Evolutionary conservation across 2,888 invertebrate species (phyloP), one percentile per base, ranked within the genome.

Genomic region (Caenorhabditis japonica): DNA sequence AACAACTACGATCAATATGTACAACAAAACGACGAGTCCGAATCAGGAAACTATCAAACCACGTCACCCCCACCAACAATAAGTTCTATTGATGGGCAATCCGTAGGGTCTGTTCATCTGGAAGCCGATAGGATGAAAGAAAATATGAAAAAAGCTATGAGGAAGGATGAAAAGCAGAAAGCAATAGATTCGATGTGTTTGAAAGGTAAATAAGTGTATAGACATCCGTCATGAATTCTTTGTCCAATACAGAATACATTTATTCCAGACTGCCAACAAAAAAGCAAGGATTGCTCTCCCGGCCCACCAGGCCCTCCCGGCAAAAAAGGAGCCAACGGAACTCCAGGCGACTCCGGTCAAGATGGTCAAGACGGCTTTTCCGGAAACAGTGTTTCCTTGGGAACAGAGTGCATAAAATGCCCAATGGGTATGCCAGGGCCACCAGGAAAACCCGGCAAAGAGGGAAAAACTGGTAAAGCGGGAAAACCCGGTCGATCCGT

Each of bases 301-400:
- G 75, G 75, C 4, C 71, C 76, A 3, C 53, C 58, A 3, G 71
- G 75, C 1, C 49, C 46, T 1, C 44, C 60, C 2, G 70, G 70
- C 1, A 36, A 33, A 21, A n/a, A 43, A 7, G 69, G 71, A 19
- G 36, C 13, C 8, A 25, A 21, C 17, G 76, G 76, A n/a, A 10
- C 27, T 10, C 55, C 43, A 1, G 68, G 68, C 2, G 47, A 38
- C 13, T 38, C 46, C 8, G 72, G 68, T 8, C 23, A 30, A 4
- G 41, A 61, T 30, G 74, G 74, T 12, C 3, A 7, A 10, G 27
- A 43, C 13, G 74, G 74, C 23, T 30, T 33, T n/a, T 49, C 56
- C 4, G 74, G 74, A 36, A 44, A 62, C 4, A 51, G 43, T 23
- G 47, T 71, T 0, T 25, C 52, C 1, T 44, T 62, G 0, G 17